These are phyloP conservation scores for Ceratosolen fusciceps DNA, from an alignment of 1,140 invertebrate genomes.

Conservation along the genomic window DNA sequence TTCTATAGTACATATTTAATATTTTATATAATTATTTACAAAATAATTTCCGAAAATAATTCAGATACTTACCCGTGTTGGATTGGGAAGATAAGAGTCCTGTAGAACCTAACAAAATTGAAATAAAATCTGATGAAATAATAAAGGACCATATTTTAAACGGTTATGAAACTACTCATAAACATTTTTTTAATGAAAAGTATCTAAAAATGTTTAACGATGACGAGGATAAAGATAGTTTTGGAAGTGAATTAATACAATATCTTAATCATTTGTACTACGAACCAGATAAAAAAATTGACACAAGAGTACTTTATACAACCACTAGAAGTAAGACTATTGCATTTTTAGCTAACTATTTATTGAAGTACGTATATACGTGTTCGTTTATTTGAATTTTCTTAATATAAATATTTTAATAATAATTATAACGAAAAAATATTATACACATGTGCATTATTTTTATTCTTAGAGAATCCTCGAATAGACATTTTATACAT, in stretches of 20 bases:
- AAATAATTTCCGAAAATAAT: background rate
- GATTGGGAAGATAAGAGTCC: background rate
- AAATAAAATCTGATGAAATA: conserved; percentile 8
- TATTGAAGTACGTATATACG: no score
- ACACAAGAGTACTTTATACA: background rate
- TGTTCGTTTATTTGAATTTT: no score
- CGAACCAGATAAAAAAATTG: background rate
- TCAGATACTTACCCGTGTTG: background rate
- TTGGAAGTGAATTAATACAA: conserved; percentile 33
- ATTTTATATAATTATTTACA: background rate
- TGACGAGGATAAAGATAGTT: background rate
- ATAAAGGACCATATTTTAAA: conserved; percentile 18
- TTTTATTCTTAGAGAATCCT: no score
- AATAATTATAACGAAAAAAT: no score
- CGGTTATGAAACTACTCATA: conserved; percentile 9
- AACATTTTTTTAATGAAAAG: background rate
- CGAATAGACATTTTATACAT: no score
- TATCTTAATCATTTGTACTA: conserved; percentile 40
- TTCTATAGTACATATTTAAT: no score
- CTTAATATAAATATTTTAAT: no score
- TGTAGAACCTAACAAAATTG: background rate
- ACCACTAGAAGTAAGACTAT: conserved; percentile 36
- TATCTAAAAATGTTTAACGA: background rate
- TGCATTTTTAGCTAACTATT: no score
- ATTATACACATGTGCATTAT: no score